phyloP scores from a whole-genome alignment of 30 jellyfish, hydroid and myxozoan genomes.

The Nemopilema nomurai region DNA sequence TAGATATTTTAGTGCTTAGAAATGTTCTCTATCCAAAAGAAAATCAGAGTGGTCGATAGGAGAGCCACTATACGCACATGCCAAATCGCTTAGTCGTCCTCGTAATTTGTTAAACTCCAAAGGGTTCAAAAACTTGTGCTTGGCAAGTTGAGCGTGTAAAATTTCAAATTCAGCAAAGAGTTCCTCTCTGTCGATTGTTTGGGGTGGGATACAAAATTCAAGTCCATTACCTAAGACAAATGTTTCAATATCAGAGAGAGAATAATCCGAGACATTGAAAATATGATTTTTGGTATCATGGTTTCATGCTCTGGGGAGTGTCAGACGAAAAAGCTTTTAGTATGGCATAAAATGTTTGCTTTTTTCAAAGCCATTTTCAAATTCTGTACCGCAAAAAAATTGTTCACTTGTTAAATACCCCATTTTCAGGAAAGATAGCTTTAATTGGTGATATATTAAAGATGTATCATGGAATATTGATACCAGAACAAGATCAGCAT shows the following conservation, averaged over 20 bases:
- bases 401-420: no score
- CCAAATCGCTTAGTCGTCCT: slow-evolving; percentile 4
- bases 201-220: slow-evolving; percentile 1
- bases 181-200: not conserved
- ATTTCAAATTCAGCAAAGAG: slow-evolving; percentile 1
- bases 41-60: slow-evolving; percentile 34
- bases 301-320: no score
- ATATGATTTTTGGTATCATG: not conserved
- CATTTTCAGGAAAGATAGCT: no score
- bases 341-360: no score
- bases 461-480: slow-evolving; percentile 50
- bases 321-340: no score
- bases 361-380: no score
- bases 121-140: not conserved
- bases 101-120: not conserved
- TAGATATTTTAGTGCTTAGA: slow-evolving; percentile 19
- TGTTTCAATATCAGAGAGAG: slow-evolving; percentile 8
- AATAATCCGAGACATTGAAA: not conserved
- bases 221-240: slow-evolving; percentile 1
- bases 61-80: slow-evolving; percentile 20
- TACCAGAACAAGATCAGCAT: slow-evolving; percentile 64
- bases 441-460: slow-evolving; percentile 48
- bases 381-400: no score
- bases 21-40: slow-evolving; percentile 24
- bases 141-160: slow-evolving; percentile 13